Base-by-base conservation (phyloP, 1,140 invertebrate species). In the Eufriesea mexicana region DNA sequence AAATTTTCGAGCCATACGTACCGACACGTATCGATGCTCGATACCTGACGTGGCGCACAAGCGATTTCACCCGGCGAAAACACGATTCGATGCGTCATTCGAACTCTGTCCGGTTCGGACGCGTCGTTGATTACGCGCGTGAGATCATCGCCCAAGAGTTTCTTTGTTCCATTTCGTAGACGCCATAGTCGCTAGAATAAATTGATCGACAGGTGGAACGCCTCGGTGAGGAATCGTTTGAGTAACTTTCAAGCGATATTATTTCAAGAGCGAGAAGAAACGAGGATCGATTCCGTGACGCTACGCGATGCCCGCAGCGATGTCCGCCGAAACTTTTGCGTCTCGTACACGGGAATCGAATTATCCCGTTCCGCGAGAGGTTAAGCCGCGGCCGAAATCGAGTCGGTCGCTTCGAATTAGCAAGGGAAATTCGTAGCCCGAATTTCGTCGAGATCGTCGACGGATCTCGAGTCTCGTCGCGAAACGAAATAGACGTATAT, bases 21-120 rank as follows among this genome's bases (percentile, higher is more conserved):
- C 59, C 73, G 59, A n/a, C 79, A 42, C 79, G 79, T 76, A 67
- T 47, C 49, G 49, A 55, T 55, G 47, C 9, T 47, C 49, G 49
- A 55, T 55, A 45, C 9, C 47, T n/a, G 70, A 64, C 79, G 8
- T 42, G n/a, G 0, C 70, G 7, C 20, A 5, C 51, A 51, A 47
- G 72, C 67, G 79, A 82, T 82, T 82, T 82, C 79, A 82, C 49
- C 55, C n/a, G 25, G 23, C 79, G 28, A 35, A 51, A 76, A 73
- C 23, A 80, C 70, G 42, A 81, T 55, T 80, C 70, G 71, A 75
- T 47, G 71, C 61, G 71, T 81, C 71, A 66, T 74, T 73, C 59
- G 10, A 10, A 12, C 62, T 25, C n/a, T 35, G 35, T 12, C 23
- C 9, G 2, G 49, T 10, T 35, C 55, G 25, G 9, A 71, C 20